Evolutionary conservation across 2,797 vertebrate genomes (phyloP).

Genomic region (Xyrichtys novacula): DNA sequence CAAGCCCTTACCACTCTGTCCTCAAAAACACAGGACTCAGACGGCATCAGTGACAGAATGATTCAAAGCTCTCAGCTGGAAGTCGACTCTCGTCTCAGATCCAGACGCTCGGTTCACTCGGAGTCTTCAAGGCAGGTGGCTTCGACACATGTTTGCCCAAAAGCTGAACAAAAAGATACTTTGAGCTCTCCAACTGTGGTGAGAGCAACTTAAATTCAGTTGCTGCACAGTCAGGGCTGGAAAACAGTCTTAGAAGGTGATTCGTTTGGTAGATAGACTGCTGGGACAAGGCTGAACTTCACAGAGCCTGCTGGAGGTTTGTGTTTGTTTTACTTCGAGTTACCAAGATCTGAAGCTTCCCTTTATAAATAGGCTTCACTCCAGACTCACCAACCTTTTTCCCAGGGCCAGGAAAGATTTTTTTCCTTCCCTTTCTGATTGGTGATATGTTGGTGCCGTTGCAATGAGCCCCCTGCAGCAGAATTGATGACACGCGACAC

Average conservation of each 20-base stretch:
- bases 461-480: too few species aligned
- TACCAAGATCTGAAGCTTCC: neutral
- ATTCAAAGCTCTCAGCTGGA: slow-evolving; percentile 47
- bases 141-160: slow-evolving; percentile 8
- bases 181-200: neutral
- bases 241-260: neutral
- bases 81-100: slow-evolving; percentile 14
- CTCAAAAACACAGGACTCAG: slow-evolving; percentile 61
- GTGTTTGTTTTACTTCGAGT: slow-evolving; percentile 5
- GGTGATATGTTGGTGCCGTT: too few species aligned
- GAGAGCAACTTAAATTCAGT: neutral
- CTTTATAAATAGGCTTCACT: too few species aligned
- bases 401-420: too few species aligned
- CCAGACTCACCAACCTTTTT: too few species aligned
- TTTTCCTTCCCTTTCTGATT: too few species aligned
- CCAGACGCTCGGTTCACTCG: slow-evolving; percentile 3
- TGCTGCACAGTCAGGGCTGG: neutral
- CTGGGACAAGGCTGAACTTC: neutral
- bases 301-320: neutral
- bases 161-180: neutral
- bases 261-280: slow-evolving; percentile 3
- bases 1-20: slow-evolving; percentile 52
- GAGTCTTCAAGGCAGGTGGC: slow-evolving; percentile 20
- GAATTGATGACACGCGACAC: too few species aligned
- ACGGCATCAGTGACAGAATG: slow-evolving; percentile 32